phyloP scores from a whole-genome alignment of 2,113 vertebrate genomes.

The Laticauda laticaudata region DNA sequence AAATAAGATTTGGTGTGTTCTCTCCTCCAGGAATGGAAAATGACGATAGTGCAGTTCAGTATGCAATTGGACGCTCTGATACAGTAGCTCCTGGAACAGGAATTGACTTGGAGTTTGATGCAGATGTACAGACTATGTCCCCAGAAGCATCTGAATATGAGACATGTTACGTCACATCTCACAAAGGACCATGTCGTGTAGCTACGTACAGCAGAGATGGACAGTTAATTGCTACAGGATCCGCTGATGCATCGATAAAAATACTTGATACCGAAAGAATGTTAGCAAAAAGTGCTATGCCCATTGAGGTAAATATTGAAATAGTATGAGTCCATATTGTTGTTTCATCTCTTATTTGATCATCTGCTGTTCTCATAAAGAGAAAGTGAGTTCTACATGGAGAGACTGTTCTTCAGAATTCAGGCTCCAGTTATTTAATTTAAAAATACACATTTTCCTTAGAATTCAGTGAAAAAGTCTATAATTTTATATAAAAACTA shows the following conservation, averaged over 20 bases:
- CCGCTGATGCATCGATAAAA: slow-evolving; percentile 96
- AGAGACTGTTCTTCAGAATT: not conserved
- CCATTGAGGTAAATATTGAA: slow-evolving; percentile 83
- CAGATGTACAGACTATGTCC: slow-evolving; percentile 97
- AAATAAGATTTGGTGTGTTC: slow-evolving; percentile 6
- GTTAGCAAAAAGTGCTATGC: slow-evolving; percentile 98
- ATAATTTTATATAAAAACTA: not conserved
- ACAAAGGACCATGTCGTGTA: slow-evolving; percentile 93
- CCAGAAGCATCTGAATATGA: slow-evolving; percentile 97
- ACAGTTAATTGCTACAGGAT: slow-evolving; percentile 94
- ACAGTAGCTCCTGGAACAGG: slow-evolving; percentile 94
- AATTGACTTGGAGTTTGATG: slow-evolving; percentile 96
- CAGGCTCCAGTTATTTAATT: not conserved
- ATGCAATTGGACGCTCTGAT: slow-evolving; percentile 95
- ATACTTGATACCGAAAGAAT: slow-evolving; percentile 97
- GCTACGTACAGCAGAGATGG: slow-evolving; percentile 95
- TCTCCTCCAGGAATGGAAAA: slow-evolving; percentile 90
- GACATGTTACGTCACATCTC: slow-evolving; percentile 97
- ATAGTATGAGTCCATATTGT: not conserved
- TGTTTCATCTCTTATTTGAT: not conserved
- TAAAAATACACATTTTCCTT: not conserved
- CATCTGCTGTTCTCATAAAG: not conserved
- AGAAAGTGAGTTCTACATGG: not conserved
- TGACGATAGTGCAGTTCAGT: slow-evolving; percentile 92
- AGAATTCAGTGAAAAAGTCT: not conserved